Conservation (phyloP, 2,888 invertebrate species). For the Drosophila atroscutellata region DNA sequence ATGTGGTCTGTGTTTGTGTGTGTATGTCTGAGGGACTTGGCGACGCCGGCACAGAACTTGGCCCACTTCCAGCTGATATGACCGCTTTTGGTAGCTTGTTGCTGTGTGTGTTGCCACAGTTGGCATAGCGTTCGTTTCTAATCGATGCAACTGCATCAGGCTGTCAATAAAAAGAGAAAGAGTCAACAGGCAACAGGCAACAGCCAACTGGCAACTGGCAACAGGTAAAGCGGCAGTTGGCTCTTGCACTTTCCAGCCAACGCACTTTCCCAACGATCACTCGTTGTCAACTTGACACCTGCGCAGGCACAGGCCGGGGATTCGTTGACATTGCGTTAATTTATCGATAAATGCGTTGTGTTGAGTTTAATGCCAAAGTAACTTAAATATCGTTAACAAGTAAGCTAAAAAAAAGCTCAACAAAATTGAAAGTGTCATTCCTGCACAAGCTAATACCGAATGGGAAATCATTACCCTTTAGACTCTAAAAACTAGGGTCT, state of each 20-base stretch:
- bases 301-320: slow-evolving; percentile 18
- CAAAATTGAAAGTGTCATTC: slow-evolving; percentile 39
- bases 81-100: slow-evolving; percentile 59
- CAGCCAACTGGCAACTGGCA: slow-evolving; percentile 15
- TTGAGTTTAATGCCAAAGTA: not conserved
- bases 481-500: not conserved
- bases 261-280: slow-evolving; percentile 41
- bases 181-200: slow-evolving; percentile 20
- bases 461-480: slow-evolving; percentile 2
- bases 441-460: slow-evolving; percentile 10
- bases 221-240: slow-evolving; percentile 6
- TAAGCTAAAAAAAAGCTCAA: not conserved
- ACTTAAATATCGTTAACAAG: not conserved
- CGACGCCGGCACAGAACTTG: slow-evolving; percentile 61
- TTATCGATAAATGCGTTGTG: slow-evolving; percentile 25
- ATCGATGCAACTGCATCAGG: slow-evolving; percentile 53
- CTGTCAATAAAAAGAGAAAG: slow-evolving; percentile 55
- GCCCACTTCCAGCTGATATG: slow-evolving; percentile 69
- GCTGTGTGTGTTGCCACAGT: slow-evolving; percentile 10
- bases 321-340: slow-evolving; percentile 21
- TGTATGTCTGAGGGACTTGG: slow-evolving; percentile 34
- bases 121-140: slow-evolving; percentile 37
- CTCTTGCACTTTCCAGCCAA: slow-evolving; percentile 42
- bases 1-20: not conserved
- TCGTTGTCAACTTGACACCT: slow-evolving; percentile 42